These are phyloP conservation scores for Channa argus DNA, from an alignment of 2,113 vertebrate species.

Conservation along the genomic window DNA sequence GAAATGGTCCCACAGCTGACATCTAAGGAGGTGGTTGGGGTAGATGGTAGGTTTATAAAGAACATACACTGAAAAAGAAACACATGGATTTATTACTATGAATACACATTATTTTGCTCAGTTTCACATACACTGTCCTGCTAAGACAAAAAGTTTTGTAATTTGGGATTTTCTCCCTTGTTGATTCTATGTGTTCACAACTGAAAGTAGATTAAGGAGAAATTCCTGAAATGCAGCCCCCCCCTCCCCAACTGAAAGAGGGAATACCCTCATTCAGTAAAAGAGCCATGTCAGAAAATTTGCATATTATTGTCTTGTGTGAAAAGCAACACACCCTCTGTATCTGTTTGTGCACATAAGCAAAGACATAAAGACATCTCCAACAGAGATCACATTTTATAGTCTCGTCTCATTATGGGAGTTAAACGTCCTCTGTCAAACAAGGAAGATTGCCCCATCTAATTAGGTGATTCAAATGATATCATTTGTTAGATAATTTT, in stretches of 20 bases:
- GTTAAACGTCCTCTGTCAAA: slow-evolving; percentile 67
- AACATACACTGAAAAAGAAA: too few relatives aligned
- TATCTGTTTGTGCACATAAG: background rate
- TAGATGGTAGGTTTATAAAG: too few relatives aligned
- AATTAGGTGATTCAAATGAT: slow-evolving; percentile 77
- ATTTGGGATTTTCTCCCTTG: background rate
- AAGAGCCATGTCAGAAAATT: too few relatives aligned
- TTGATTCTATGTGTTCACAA: too few relatives aligned
- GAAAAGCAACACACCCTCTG: background rate
- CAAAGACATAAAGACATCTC: background rate
- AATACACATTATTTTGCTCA: too few relatives aligned
- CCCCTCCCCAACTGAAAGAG: too few relatives aligned
- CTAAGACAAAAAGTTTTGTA: too few relatives aligned
- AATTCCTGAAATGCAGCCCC: background rate
- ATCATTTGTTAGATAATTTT: slow-evolving; percentile 80
- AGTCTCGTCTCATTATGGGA: slow-evolving; percentile 39
- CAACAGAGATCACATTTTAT: slow-evolving; percentile 2
- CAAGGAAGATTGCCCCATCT: slow-evolving; percentile 64
- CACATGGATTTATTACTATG: too few relatives aligned
- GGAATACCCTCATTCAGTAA: too few relatives aligned
- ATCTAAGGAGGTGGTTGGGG: too few relatives aligned
- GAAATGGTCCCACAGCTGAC: too few relatives aligned
- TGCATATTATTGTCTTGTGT: background rate
- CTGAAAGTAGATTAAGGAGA: background rate
- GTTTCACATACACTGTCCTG: too few relatives aligned